These are phyloP conservation scores for Argopecten irradians DNA, from an alignment of 1,140 invertebrate species.

Conservation along the genomic window DNA sequence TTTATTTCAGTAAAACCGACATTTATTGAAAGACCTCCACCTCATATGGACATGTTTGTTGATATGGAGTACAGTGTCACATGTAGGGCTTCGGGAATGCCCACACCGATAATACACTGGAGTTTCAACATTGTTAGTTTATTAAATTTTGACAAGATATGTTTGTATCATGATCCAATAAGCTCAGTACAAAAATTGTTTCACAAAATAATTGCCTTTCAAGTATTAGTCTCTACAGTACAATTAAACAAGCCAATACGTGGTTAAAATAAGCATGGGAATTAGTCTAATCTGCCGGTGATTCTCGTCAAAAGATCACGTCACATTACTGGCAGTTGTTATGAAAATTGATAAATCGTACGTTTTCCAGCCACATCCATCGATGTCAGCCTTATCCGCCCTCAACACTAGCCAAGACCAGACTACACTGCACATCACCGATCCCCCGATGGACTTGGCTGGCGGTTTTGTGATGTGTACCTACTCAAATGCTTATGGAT, in stretches of 20 bases:
- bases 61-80: background rate
- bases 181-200: no score
- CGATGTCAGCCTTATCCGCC: background rate
- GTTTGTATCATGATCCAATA: no score
- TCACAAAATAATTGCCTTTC: no score
- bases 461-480: background rate
- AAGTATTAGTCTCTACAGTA: no score
- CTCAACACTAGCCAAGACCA: background rate
- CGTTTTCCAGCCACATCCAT: background rate
- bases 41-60: background rate
- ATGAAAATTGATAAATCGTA: no score
- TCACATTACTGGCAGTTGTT: no score
- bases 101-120: background rate
- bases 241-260: no score
- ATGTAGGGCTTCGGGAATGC: background rate
- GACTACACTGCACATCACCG: background rate
- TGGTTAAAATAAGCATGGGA: no score
- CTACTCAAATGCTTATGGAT: background rate
- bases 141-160: no score
- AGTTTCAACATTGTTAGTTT: background rate
- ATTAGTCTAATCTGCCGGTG: no score
- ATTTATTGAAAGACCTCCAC: background rate
- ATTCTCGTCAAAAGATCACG: no score
- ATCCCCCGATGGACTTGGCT: background rate
- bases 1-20: background rate